Evolutionary conservation across 23 tunicate genomes (phyloP).

Genomic region (Styela plicata): DNA sequence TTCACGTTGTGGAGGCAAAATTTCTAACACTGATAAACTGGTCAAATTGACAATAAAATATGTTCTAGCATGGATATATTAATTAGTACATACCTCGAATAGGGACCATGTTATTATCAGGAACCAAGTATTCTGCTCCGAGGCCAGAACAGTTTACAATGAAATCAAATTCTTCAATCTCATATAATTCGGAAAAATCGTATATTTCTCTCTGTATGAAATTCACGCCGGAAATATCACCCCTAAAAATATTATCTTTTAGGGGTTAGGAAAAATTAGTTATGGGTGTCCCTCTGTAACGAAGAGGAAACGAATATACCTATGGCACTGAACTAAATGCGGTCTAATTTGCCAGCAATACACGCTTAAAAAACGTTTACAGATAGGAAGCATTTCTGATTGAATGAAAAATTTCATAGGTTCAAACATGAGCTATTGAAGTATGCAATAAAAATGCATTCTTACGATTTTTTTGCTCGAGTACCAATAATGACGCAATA

Average conservation of each 20-base stretch:
- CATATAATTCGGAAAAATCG: not conserved
- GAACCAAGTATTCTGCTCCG: slow-evolving; percentile 11
- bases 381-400: too few relatives aligned
- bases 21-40: too few relatives aligned
- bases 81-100: slow-evolving; percentile 15
- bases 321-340: not conserved
- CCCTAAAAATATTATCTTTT: too few relatives aligned
- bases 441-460: too few relatives aligned
- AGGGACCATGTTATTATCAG: slow-evolving; percentile 11
- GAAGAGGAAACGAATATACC: not conserved
- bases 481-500: not conserved
- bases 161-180: slow-evolving; percentile 2
- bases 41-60: not conserved
- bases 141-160: slow-evolving; percentile 39
- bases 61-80: not conserved
- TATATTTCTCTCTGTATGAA: not conserved
- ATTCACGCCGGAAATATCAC: not conserved
- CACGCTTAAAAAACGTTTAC: too few relatives aligned
- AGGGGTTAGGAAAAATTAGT: too few relatives aligned
- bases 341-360: not conserved
- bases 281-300: too few relatives aligned
- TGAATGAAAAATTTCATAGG: too few relatives aligned
- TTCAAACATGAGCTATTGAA: too few relatives aligned
- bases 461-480: not conserved
- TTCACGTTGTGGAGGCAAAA: too few relatives aligned